Percentiles rank a stretch among this genome's conserved stretches.
Evolutionary conservation across 2,113 vertebrate species (phyloP).

Genomic region (Anas platyrhynchos): DNA sequence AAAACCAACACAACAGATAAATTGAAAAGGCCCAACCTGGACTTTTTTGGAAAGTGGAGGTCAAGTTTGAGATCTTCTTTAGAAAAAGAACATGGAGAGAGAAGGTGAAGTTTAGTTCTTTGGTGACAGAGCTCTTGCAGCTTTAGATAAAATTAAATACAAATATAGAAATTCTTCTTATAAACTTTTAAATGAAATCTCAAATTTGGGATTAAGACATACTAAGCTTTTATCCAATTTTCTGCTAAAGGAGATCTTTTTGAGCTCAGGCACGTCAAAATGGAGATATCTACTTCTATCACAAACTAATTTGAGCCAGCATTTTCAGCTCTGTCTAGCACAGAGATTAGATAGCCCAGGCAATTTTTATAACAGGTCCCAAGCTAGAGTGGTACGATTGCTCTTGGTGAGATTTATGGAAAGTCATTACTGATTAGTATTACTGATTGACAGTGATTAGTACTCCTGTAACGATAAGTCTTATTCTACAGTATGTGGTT

Average conservation of each 20-base stretch:
- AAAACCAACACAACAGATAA: background rate
- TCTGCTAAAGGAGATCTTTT: constrained; percentile 62
- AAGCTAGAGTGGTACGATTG: background rate
- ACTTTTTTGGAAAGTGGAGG: background rate
- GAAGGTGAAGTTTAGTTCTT: background rate
- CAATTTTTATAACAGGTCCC: constrained; percentile 39
- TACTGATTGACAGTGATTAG: constrained; percentile 46
- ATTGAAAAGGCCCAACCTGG: background rate
- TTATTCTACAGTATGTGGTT: background rate
- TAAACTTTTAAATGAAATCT: constrained; percentile 54
- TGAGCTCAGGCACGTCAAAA: constrained; percentile 51
- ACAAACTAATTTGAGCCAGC: constrained; percentile 61
- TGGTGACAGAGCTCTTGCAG: background rate
- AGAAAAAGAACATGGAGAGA: background rate
- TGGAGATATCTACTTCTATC: constrained; percentile 64
- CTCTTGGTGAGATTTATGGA: constrained; percentile 46
- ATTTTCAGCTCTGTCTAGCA: constrained; percentile 67
- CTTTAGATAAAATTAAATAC: constrained; percentile 63
- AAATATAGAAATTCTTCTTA: constrained; percentile 3
- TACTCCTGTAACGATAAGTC: background rate
- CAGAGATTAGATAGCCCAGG: constrained; percentile 62
- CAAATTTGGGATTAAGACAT: constrained; percentile 54
- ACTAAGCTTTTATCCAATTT: constrained; percentile 66
- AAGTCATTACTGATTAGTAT: constrained; percentile 57
- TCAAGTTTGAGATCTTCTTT: background rate